Conservation (phyloP, 2,113 vertebrate genomes). For the Pachycephala philippinensis region DNA sequence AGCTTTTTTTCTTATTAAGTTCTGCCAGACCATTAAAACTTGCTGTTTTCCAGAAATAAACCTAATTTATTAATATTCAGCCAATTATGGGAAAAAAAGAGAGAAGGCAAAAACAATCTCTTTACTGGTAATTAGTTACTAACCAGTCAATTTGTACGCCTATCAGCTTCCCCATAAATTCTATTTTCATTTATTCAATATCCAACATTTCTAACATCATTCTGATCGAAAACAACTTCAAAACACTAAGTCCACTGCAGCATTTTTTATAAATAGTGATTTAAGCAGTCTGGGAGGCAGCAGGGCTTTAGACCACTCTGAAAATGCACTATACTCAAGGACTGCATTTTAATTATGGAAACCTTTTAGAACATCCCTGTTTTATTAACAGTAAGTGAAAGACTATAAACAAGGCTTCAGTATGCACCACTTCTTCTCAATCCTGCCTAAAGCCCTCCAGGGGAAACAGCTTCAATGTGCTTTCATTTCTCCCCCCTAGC, state of each 20-base stretch:
- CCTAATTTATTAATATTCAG: constrained; percentile 74
- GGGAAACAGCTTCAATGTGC: background rate
- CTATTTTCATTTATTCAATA: constrained; percentile 52
- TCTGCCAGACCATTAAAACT: constrained; percentile 72
- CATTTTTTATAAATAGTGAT: constrained; percentile 22
- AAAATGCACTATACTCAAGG: constrained; percentile 35
- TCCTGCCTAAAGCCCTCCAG: constrained; percentile 38
- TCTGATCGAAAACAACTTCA: constrained; percentile 7
- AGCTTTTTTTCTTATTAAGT: constrained; percentile 72
- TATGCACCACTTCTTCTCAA: constrained; percentile 53
- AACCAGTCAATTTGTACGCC: constrained; percentile 49
- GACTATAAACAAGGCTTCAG: constrained; percentile 54
- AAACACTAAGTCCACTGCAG: background rate
- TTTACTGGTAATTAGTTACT: constrained; percentile 70
- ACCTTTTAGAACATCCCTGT: constrained; percentile 61
- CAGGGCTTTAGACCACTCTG: constrained; percentile 5
- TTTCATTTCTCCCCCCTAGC: constrained; percentile 42
- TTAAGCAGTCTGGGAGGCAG: constrained; percentile 31
- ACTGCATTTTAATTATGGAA: constrained; percentile 64
- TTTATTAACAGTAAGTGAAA: constrained; percentile 68
- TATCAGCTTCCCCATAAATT: constrained; percentile 13
- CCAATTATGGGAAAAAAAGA: constrained; percentile 54
- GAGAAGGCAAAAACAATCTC: constrained; percentile 23
- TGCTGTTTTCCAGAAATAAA: constrained; percentile 71
- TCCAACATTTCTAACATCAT: constrained; percentile 10